A percentile compares a stretch with the other conserved stretches of the same genome.
Conservation (phyloP, 2,797 vertebrate genomes). For the Coilia nasus region DNA sequence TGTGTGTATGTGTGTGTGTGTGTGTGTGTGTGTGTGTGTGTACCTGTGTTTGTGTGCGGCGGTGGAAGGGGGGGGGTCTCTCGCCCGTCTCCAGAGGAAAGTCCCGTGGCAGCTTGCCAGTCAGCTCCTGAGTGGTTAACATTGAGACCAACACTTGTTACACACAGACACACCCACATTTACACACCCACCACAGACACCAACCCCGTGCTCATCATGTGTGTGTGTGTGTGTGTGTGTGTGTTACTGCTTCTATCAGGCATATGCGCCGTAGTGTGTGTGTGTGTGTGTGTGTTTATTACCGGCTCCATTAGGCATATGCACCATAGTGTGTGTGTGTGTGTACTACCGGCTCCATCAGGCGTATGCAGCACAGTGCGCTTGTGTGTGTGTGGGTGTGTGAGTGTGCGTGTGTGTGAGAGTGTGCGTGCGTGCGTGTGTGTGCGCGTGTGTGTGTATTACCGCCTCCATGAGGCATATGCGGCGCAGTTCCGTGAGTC, state of each 20-base stretch:
- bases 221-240: neutral
- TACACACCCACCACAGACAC: too few relatives aligned
- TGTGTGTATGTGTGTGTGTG: neutral
- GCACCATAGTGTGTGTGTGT: neutral
- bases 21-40: constrained; percentile 10
- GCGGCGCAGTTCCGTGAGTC: constrained; percentile 83
- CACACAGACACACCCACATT: neutral
- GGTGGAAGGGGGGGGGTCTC: constrained; percentile 80
- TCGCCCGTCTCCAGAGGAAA: constrained; percentile 88
- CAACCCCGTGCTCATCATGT: neutral
- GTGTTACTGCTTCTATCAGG: neutral
- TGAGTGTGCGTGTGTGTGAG: constrained; percentile 2
- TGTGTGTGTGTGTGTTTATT: too few relatives aligned
- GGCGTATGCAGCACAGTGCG: neutral
- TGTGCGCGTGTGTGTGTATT: neutral
- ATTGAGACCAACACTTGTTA: neutral
- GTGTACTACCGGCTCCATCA: neutral
- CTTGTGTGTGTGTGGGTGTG: neutral
- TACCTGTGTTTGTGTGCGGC: constrained; percentile 45
- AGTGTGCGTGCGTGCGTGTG: neutral
- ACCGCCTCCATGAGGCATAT: constrained; percentile 89
- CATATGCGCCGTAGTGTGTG: neutral
- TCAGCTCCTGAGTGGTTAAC: constrained; percentile 80
- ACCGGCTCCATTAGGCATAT: too few relatives aligned
- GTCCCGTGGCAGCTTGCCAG: constrained; percentile 82